phyloP scores from a whole-genome alignment of 2,888 invertebrate species.

The Drosophila buzzatii region DNA sequence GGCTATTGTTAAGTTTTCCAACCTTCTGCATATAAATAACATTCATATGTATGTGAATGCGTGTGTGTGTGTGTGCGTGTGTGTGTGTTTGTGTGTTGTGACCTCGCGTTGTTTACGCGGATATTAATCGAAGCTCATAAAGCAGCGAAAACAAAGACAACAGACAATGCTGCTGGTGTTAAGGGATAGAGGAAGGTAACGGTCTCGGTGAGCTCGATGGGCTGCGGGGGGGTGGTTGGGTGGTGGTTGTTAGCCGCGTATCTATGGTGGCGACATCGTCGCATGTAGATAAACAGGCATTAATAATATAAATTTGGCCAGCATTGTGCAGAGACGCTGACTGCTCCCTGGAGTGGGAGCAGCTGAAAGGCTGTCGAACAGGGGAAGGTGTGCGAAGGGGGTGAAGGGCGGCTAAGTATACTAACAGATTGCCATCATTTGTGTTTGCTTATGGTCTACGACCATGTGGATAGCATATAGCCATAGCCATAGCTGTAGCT shows the following conservation, averaged over 20 bases:
- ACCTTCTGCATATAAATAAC: slow-evolving; percentile 2
- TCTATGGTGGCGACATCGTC: slow-evolving; percentile 48
- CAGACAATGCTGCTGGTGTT: slow-evolving; percentile 18
- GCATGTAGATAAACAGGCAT: slow-evolving; percentile 76
- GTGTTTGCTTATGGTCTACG: slow-evolving; percentile 61
- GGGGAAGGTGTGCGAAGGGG: background rate
- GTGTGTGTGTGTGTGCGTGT: background rate
- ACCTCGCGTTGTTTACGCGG: slow-evolving; percentile 60
- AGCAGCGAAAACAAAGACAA: slow-evolving; percentile 61
- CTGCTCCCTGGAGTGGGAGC: slow-evolving; percentile 4
- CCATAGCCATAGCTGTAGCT: slow-evolving; percentile 7
- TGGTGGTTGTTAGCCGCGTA: slow-evolving; percentile 19
- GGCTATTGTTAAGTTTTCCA: background rate
- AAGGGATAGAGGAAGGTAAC: background rate
- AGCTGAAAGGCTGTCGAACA: too few species aligned
- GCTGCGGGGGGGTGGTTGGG: background rate
- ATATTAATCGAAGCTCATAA: slow-evolving; percentile 77
- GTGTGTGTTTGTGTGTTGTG: slow-evolving; percentile 16
- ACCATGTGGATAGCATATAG: slow-evolving; percentile 23
- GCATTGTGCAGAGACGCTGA: slow-evolving; percentile 37
- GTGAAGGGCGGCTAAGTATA: background rate
- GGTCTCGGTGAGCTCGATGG: background rate
- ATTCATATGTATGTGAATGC: too few species aligned
- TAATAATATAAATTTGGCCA: slow-evolving; percentile 70
- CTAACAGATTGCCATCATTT: slow-evolving; percentile 74